Evolutionary conservation across 2,888 invertebrate species (phyloP).

Genomic region (Calephelis perditalis): DNA sequence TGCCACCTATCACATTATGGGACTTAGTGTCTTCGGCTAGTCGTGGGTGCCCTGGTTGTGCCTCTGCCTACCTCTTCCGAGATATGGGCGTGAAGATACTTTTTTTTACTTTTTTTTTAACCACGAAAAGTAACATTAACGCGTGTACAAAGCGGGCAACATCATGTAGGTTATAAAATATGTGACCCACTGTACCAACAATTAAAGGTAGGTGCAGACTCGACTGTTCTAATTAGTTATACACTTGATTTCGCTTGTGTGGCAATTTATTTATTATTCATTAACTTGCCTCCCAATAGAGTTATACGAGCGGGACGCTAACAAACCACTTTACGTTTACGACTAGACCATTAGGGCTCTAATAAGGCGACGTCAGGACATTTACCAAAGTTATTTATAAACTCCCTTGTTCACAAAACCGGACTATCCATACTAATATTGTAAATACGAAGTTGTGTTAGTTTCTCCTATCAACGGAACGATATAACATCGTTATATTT

Average conservation of each 20-base stretch:
- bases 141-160: too few relatives aligned
- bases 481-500: too few relatives aligned
- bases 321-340: conserved; percentile 9
- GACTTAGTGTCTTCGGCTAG: too few relatives aligned
- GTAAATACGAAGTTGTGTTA: too few relatives aligned
- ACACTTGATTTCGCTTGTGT: conserved; percentile 16
- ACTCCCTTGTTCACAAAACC: not conserved
- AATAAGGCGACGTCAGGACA: conserved; percentile 4
- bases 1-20: too few relatives aligned
- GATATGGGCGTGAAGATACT: too few relatives aligned
- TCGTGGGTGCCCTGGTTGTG: too few relatives aligned
- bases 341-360: conserved; percentile 7
- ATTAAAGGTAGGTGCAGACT: conserved; percentile 8
- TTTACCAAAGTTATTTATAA: conserved; percentile 10
- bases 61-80: too few relatives aligned
- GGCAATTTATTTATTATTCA: conserved; percentile 14
- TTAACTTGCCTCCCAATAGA: conserved; percentile 8
- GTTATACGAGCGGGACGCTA: conserved; percentile 8
- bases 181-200: not conserved
- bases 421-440: not conserved
- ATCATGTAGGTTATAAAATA: not conserved
- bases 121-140: too few relatives aligned
- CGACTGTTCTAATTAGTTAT: conserved; percentile 11
- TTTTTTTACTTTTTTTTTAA: too few relatives aligned
- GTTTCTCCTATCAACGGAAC: too few relatives aligned